These are phyloP conservation scores for Cephus rjabovi DNA, from an alignment of 2,888 invertebrate species.

Conservation along the genomic window DNA sequence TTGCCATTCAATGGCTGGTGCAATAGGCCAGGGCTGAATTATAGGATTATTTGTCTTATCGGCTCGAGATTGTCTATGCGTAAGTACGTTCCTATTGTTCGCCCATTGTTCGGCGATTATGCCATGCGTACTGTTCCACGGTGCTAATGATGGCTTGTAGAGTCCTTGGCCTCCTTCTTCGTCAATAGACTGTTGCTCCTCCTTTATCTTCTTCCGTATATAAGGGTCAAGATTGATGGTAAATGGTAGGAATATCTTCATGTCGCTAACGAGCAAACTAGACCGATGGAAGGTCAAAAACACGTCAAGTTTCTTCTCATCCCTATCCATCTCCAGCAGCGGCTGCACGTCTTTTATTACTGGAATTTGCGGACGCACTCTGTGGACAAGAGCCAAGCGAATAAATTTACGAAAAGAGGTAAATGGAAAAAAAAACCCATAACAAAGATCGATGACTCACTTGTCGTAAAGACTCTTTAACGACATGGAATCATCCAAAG, in stretches of 20 bases:
- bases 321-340: conserved; percentile 90
- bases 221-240: conserved; percentile 99
- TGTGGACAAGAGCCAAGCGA: conserved; percentile 57
- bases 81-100: conserved; percentile 29
- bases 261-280: conserved; percentile 85
- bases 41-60: conserved; percentile 38
- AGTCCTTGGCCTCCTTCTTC: conserved; percentile 62
- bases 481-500: conserved; percentile 86
- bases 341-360: conserved; percentile 89
- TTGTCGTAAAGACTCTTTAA: conserved; percentile 93
- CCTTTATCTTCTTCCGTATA: conserved; percentile 96
- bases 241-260: conserved; percentile 96
- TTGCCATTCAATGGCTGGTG: conserved; percentile 53
- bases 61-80: conserved; percentile 39
- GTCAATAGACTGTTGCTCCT: conserved; percentile 78
- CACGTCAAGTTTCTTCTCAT: conserved; percentile 94
- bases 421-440: neutral
- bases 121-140: conserved; percentile 48
- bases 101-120: conserved; percentile 39
- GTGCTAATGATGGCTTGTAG: conserved; percentile 43
- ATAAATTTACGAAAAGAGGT: neutral
- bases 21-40: conserved; percentile 45
- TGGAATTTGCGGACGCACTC: conserved; percentile 85
- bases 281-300: conserved; percentile 90
- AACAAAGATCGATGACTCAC: conserved; percentile 69